A percentile compares a stretch with the other conserved stretches of the same genome.
Evolutionary conservation across 2,888 invertebrate species (phyloP).

Genomic region (Oegoconia quadripuncta): DNA sequence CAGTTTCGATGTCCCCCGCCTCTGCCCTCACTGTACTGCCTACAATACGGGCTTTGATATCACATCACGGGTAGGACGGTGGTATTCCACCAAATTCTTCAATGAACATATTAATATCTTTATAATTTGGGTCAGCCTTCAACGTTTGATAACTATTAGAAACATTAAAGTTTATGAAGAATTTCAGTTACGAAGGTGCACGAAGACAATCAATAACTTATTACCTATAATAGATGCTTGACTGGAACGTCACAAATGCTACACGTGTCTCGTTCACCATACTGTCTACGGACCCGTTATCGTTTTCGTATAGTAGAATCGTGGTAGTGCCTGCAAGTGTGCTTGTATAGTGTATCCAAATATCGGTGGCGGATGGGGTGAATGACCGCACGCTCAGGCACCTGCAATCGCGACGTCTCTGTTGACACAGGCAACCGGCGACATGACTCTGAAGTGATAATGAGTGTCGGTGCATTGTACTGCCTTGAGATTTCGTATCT

Average conservation of each 20-base stretch:
- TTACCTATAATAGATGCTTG: slow-evolving; percentile 3
- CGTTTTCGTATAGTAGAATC: slow-evolving; percentile 43
- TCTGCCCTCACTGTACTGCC: slow-evolving; percentile 20
- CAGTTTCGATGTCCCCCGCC: slow-evolving; percentile 51
- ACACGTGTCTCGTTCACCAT: slow-evolving; percentile 40
- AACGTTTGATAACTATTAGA: too few relatives aligned
- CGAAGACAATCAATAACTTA: slow-evolving; percentile 7
- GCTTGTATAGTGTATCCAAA: slow-evolving; percentile 56
- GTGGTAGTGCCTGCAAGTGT: slow-evolving; percentile 27
- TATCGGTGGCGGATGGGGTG: slow-evolving; percentile 64
- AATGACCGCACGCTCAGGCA: slow-evolving; percentile 58
- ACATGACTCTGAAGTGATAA: slow-evolving; percentile 65
- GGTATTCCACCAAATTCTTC: neutral
- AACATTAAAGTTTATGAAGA: too few relatives aligned
- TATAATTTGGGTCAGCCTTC: too few relatives aligned
- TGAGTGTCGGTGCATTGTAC: slow-evolving; percentile 53
- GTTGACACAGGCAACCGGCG: slow-evolving; percentile 64
- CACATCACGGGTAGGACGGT: slow-evolving; percentile 19
- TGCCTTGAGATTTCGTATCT: slow-evolving; percentile 35
- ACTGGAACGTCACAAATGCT: slow-evolving; percentile 15
- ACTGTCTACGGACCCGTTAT: slow-evolving; percentile 54
- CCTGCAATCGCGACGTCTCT: slow-evolving; percentile 70
- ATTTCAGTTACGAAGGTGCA: too few relatives aligned
- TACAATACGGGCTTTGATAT: slow-evolving; percentile 7
- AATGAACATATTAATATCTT: too few relatives aligned